A percentile compares a stretch with the other conserved stretches of the same genome.
phyloP scores from a whole-genome alignment of 1,140 invertebrate species.

The Heliothis subflexa region DNA sequence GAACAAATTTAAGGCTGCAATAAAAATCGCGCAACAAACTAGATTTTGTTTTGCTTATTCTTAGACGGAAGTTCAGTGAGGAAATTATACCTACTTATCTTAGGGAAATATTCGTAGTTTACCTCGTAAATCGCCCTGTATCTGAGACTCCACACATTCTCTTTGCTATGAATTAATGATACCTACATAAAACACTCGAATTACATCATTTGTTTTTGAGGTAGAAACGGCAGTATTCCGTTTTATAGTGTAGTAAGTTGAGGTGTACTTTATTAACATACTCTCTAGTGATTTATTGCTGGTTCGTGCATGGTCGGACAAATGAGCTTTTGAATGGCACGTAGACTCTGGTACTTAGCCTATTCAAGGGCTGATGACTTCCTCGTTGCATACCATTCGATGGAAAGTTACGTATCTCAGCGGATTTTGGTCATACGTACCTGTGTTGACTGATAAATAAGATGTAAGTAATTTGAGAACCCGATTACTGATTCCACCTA shows the following conservation, averaged over 20 bases:
- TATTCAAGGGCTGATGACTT: conserved; percentile 25
- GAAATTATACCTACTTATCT: too few relatives aligned
- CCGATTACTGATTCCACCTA: neutral
- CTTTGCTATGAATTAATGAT: conserved; percentile 4
- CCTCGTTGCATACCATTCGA: conserved; percentile 12
- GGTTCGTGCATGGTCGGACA: neutral
- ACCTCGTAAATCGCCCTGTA: neutral
- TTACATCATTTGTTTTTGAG: conserved; percentile 17
- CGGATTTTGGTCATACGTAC: neutral
- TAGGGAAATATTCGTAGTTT: neutral
- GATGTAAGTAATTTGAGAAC: conserved; percentile 8
- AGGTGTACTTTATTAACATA: conserved; percentile 7
- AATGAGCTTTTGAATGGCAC: conserved; percentile 12
- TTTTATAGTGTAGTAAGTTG: neutral
- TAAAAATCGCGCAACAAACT: too few relatives aligned
- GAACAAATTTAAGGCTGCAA: too few relatives aligned
- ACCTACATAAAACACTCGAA: neutral
- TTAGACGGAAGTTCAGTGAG: too few relatives aligned
- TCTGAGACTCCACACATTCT: neutral
- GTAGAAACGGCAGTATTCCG: conserved; percentile 1
- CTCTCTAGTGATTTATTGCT: conserved; percentile 18
- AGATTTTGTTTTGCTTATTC: too few relatives aligned
- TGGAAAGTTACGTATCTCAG: neutral
- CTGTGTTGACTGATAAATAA: neutral
- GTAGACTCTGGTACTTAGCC: neutral